Evolutionary conservation across 2,888 invertebrate species (phyloP), one percentile per base, ranked within the genome.

Genomic region (Clanis bilineata): DNA sequence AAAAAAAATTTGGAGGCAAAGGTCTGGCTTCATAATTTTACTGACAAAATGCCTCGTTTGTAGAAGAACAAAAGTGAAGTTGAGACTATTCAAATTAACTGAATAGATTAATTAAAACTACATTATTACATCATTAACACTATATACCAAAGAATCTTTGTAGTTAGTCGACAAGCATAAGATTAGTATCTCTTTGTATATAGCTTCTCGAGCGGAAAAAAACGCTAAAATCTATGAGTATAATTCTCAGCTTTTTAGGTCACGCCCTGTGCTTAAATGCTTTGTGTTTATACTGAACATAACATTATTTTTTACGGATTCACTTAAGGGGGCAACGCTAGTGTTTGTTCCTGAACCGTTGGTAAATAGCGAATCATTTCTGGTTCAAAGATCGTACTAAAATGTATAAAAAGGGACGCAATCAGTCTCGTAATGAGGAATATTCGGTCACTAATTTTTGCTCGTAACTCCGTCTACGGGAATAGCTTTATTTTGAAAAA

Each of bases 241-340:
- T 36, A 36, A 36, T 36, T 36, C 36, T 3, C 36, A 36, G 41
- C 18, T 41, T 41, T 41, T 41, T 41, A 41, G 18, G 39, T 41
- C 39, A 15, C 39, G 5, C 41, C 36, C 36, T 36, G 36, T 28
- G 25, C 15, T 25, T 28, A 51, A 10, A n/a, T n/a, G 18, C 28
- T 51, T 9, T 9, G 32, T 32, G 28, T 18, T 28, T 51, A 51
- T 18, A 32, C 32, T 28, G 47, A 15, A 15, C 25, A 47, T 47
- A 28, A 51, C 51, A 51, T 51, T 51, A 51, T 10, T 51, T 51
- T 51, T 51, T 32, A 32, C 51, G 10, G 18, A 10, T 51, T 32
- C 28, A 28, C 32, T 51, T 51, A 51, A 18, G 32, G 18, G 18
- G 7, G 41, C 41, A 32, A 51, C 51, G 5, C 28, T 32, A 32